Conservation (phyloP, 2,888 invertebrate genomes). For the Pachliopta kotzebuea region DNA sequence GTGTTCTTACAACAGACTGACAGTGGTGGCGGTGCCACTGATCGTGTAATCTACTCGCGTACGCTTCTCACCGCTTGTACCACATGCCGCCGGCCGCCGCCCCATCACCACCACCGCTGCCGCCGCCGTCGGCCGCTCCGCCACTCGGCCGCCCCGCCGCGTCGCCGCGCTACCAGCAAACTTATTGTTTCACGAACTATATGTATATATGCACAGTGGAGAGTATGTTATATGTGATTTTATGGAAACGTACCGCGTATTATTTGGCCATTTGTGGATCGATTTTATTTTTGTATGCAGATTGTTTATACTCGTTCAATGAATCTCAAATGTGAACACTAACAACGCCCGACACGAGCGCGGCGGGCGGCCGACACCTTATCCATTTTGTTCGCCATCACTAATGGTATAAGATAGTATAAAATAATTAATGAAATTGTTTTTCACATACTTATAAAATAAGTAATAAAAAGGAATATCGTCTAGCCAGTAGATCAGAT, state of each 20-base stretch:
- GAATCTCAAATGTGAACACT: slow-evolving; percentile 32
- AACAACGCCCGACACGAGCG: slow-evolving; percentile 34
- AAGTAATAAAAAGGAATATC: slow-evolving; percentile 66
- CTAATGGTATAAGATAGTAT: slow-evolving; percentile 60
- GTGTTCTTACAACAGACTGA: slow-evolving; percentile 68
- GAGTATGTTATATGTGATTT: slow-evolving; percentile 67
- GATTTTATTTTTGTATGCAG: slow-evolving; percentile 71
- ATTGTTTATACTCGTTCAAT: slow-evolving; percentile 47
- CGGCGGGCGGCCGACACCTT: slow-evolving; percentile 45
- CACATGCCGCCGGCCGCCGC: slow-evolving; percentile 46
- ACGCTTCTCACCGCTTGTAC: slow-evolving; percentile 74
- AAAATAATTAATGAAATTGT: slow-evolving; percentile 64
- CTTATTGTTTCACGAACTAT: slow-evolving; percentile 52
- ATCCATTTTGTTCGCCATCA: slow-evolving; percentile 51
- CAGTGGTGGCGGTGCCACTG: slow-evolving; percentile 66
- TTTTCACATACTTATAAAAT: slow-evolving; percentile 76
- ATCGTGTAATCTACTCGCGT: slow-evolving; percentile 71
- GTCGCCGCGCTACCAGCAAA: slow-evolving; percentile 33
- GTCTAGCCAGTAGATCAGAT: slow-evolving; percentile 68
- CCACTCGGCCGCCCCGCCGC: slow-evolving; percentile 33
- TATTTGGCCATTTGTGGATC: slow-evolving; percentile 60
- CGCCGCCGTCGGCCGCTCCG: slow-evolving; percentile 29
- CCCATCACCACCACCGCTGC: slow-evolving; percentile 26
- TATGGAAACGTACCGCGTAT: slow-evolving; percentile 58
- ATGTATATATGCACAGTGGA: slow-evolving; percentile 76